Percentiles rank a stretch among this genome's conserved stretches.
Evolutionary conservation across 2,113 vertebrate genomes (phyloP).

Genomic region (Andinoacara biseriatus): DNA sequence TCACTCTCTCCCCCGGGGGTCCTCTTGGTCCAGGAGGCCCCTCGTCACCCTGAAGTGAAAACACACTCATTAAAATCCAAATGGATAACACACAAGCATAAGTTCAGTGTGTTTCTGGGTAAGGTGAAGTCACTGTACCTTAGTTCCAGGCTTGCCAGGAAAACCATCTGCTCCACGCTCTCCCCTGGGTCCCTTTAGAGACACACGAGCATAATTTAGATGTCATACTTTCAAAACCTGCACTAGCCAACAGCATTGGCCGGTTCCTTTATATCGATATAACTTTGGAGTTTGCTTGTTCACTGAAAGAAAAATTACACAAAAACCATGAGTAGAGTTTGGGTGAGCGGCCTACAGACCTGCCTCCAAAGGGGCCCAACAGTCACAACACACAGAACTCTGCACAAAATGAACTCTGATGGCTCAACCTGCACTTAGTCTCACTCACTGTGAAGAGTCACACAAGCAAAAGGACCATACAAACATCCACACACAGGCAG

Average conservation of each 20-base stretch:
- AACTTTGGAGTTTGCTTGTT: neutral
- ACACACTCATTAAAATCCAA: neutral
- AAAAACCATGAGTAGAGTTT: neutral
- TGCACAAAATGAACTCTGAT: neutral
- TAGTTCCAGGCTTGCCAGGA: conserved; percentile 79
- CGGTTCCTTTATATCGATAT: neutral
- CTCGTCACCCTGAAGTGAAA: conserved; percentile 72
- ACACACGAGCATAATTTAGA: conserved; percentile 31
- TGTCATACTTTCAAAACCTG: neutral
- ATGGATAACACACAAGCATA: neutral
- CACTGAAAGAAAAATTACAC: too few species aligned
- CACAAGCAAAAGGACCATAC: neutral
- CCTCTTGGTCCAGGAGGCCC: conserved; percentile 82
- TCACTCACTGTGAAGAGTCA: neutral
- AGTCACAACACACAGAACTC: neutral
- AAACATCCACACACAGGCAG: neutral
- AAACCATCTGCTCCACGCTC: conserved; percentile 81
- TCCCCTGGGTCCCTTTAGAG: conserved; percentile 79
- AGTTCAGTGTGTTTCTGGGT: neutral
- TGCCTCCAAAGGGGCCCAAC: neutral
- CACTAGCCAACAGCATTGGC: neutral
- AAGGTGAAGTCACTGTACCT: conserved; percentile 65
- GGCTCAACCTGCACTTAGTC: neutral
- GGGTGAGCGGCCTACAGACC: neutral
- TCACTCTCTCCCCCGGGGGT: conserved; percentile 79